Conservation (phyloP, 2,797 vertebrate genomes). For the Todus mexicanus region DNA sequence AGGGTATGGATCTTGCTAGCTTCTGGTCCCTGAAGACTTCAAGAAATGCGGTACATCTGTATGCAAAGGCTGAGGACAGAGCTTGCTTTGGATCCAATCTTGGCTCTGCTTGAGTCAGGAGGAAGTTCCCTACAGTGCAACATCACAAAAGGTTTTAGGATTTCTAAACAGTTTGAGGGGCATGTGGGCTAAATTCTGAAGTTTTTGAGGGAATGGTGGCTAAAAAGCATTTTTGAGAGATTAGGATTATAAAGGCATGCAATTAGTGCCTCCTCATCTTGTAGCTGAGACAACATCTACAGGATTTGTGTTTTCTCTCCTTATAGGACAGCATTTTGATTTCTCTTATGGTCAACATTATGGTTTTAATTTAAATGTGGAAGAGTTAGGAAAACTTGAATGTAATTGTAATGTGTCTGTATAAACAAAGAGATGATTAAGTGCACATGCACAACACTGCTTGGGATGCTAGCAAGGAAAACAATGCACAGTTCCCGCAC, state of each 20-base stretch:
- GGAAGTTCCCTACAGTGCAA: not conserved
- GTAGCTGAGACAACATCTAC: not conserved
- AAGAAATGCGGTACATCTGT: not conserved
- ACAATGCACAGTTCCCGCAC: not conserved
- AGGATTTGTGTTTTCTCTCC: not conserved
- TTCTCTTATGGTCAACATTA: not conserved
- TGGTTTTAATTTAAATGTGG: conserved; percentile 5
- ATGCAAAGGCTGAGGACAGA: not conserved
- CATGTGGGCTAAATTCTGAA: not conserved
- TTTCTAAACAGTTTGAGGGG: not conserved
- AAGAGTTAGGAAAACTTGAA: conserved; percentile 18
- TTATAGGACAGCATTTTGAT: not conserved
- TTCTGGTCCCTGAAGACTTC: not conserved
- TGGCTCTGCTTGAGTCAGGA: not conserved
- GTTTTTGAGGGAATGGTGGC: not conserved
- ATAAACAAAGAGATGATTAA: conserved; percentile 25
- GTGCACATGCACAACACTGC: not conserved
- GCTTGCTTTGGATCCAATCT: not conserved
- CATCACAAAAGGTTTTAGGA: not conserved
- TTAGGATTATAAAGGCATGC: not conserved
- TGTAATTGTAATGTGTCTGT: not conserved
- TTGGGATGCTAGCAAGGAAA: not conserved
- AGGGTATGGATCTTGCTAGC: not conserved
- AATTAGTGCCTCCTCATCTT: not conserved
- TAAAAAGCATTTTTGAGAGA: not conserved